Evolutionary conservation across 2,888 invertebrate genomes (phyloP).

Genomic region (Amblyteles armatorius): DNA sequence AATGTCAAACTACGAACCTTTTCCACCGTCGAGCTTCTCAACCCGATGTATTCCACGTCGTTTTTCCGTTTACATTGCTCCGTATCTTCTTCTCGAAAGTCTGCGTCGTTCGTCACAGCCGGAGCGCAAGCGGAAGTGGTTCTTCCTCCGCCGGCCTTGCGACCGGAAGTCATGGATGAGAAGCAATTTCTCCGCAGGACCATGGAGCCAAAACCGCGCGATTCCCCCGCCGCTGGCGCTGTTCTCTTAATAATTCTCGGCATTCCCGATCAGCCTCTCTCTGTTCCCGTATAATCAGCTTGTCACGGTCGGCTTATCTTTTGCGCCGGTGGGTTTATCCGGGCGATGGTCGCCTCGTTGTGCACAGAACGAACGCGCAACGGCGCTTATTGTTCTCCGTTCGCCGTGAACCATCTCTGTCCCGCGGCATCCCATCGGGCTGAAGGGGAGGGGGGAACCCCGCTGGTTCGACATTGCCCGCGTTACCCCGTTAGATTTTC

Average conservation of each 20-base stretch:
- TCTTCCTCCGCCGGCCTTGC: neutral
- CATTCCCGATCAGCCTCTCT: slow-evolving; percentile 35
- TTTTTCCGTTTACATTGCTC: neutral
- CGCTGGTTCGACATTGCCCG: slow-evolving; percentile 18
- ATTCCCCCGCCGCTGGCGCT: neutral
- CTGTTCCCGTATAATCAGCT: slow-evolving; percentile 41
- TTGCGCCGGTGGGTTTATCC: slow-evolving; percentile 18
- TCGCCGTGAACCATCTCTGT: slow-evolving; percentile 38
- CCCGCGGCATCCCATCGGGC: slow-evolving; percentile 21
- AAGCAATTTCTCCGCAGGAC: neutral
- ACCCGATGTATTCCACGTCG: neutral
- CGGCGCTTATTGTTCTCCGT: slow-evolving; percentile 56
- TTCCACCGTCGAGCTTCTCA: neutral
- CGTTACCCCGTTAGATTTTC: slow-evolving; percentile 65
- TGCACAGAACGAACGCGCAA: neutral
- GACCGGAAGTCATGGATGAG: slow-evolving; percentile 24
- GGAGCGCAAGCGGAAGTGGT: neutral
- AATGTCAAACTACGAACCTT: too few relatives aligned
- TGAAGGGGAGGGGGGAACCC: neutral
- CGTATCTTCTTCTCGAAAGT: neutral
- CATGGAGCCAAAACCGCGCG: neutral
- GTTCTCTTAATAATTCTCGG: slow-evolving; percentile 2
- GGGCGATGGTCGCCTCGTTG: slow-evolving; percentile 14
- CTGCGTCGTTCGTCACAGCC: slow-evolving; percentile 3
- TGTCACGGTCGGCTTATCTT: slow-evolving; percentile 52